Evolutionary conservation across 2,888 invertebrate genomes (phyloP), one percentile per base, ranked within the genome.

Genomic region (Drosophila testacea): DNA sequence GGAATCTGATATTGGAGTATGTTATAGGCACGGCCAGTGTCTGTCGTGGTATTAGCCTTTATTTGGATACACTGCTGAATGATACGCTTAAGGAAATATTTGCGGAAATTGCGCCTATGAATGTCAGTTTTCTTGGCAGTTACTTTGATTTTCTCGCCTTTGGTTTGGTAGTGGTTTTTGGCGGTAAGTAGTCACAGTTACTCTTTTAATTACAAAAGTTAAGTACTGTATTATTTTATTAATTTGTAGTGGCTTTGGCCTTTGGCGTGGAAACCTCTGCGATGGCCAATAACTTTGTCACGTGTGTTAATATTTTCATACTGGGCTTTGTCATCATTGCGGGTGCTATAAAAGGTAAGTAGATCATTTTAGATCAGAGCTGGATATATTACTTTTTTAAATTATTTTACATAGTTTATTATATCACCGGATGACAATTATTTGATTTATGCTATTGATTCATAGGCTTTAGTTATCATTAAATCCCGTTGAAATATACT

Each of bases 1-100:
- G 98, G 98, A 97, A 96, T 92, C 94, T 98, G 65, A 96, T 98
- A 65, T 92, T 98, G 78, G 97, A 97, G 91, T 96, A 96, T 89
- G 93, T 96, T 5, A 96, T 97, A 75, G 97, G 96, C 46, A 91
- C 92, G 0, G 92, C 97, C 0, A 96, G 96, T 88, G 95, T 96
- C 3, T 96, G 96, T 6, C 94, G 95, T 47, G 96, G 96, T 0
- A 93, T 96, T 55, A 96, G 96, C 90, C 93, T 95, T 44, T 96
- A 96, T 90, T 92, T 96, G 74, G 96, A 97, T 91, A 93, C 94
- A 0, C 91, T 96, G 54, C 90, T 94, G 4, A 94, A 95, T 80
- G 93, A 95, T 69, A 93, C 94, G 4, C 94, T 97, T 93, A 94
- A 94, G 27, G 91, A 92, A 0, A 95, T 95, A 86, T 95, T 96